Evolutionary conservation across 2,888 invertebrate species (phyloP), one percentile per base, ranked within the genome.

Genomic region (Philonicus albiceps): DNA sequence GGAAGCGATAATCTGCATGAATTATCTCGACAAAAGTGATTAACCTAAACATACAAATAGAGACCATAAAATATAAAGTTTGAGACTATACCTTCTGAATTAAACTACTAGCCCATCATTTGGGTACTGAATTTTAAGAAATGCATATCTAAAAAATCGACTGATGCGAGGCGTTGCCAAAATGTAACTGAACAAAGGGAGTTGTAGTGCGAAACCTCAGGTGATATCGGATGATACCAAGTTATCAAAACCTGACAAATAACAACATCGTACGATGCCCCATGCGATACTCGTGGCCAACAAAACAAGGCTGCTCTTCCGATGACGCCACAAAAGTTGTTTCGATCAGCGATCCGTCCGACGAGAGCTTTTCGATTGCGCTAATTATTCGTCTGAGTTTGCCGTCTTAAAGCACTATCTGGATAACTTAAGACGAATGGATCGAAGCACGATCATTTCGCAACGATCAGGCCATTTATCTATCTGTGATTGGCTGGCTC

Each of bases 231-330:
- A 43, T 49, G 78, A 78, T 78, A 49, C 7, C 3, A 49, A 27
- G 16, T 31, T 30, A 78, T 78, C 78, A 78, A 19, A 78, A 43
- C 27, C 49, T 30, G 27, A 16, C 27, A 49, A 78, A 78, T 78
- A 22, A 78, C 43, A 78, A 78, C 78, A 78, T 78, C 78, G 78
- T 78, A 78, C 78, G 78, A 64, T 64, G 64, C 64, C 64, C 64
- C 64, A 64, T 64, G 22, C 64, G 22, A 64, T 64, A 64, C 27
- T 64, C 11, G 64, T 64, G 64, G 27, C 27, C 64, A 64, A 64
- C 64, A 64, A 64, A 64, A 64, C 64, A 64, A 64, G 64, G 64
- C 27, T 27, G 22, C 27, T 64, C 22, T 64, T 19, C 27, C 27
- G 64, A 64, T 27, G 27, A 27, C 64, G 64, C 64, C 64, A 27